A percentile compares a stretch with the other conserved stretches of the same genome.
Evolutionary conservation across 2,888 invertebrate genomes (phyloP).

Genomic region (Gerosis bhagava): DNA sequence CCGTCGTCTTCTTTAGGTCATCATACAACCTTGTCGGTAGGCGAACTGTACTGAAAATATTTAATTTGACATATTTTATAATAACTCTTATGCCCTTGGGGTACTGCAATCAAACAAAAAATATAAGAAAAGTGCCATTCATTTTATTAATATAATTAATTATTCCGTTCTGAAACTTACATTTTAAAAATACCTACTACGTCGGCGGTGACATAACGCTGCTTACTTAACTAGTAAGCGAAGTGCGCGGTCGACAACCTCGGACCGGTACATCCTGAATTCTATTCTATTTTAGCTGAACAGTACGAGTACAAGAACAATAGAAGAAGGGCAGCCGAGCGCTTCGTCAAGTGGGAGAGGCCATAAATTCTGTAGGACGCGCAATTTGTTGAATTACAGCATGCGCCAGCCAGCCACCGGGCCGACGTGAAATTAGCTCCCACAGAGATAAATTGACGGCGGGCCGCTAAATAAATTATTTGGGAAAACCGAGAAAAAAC

Average conservation of each 20-base stretch:
- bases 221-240: conserved; percentile 10
- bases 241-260: conserved; percentile 22
- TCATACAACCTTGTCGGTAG: too few relatives aligned
- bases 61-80: too few relatives aligned
- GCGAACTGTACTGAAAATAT: too few relatives aligned
- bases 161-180: conserved; percentile 24
- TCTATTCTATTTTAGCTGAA: conserved; percentile 49
- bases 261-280: conserved; percentile 36
- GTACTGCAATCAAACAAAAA: too few relatives aligned
- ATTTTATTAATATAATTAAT: too few relatives aligned
- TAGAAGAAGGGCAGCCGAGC: conserved; percentile 60
- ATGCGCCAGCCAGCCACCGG: conserved; percentile 80
- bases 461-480: conserved; percentile 81
- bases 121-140: too few relatives aligned
- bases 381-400: conserved; percentile 83
- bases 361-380: conserved; percentile 77
- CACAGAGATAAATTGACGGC: conserved; percentile 80
- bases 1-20: too few relatives aligned
- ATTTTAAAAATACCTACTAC: too few relatives aligned
- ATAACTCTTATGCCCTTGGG: too few relatives aligned
- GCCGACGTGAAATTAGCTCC: conserved; percentile 81
- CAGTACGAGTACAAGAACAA: conserved; percentile 72
- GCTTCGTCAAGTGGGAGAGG: conserved; percentile 76
- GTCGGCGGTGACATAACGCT: conserved; percentile 16
- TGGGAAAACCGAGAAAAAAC: conserved; percentile 82